These are phyloP conservation scores for Nanorana parkeri DNA, from an alignment of 2,113 vertebrate species.

Conservation along the genomic window DNA sequence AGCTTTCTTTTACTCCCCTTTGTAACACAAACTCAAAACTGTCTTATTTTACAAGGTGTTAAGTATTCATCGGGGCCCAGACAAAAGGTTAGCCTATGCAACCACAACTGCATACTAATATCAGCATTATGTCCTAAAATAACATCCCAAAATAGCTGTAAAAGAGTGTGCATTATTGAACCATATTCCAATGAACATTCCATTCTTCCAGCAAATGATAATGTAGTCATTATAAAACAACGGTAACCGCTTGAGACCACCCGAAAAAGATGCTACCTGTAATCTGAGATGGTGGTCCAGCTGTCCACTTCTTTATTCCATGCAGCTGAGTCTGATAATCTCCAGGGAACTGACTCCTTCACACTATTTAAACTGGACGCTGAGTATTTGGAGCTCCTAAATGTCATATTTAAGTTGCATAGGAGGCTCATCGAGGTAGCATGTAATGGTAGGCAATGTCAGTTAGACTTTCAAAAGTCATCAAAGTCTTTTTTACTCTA, in stretches of 20 bases:
- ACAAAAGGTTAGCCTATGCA: slow-evolving; percentile 33
- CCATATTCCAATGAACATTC: slow-evolving; percentile 45
- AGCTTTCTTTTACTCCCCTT: neutral
- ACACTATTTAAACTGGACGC: slow-evolving; percentile 3
- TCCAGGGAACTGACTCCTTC: slow-evolving; percentile 7
- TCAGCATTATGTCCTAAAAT: slow-evolving; percentile 34
- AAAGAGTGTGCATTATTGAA: slow-evolving; percentile 17
- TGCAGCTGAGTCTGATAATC: neutral
- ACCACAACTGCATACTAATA: slow-evolving; percentile 25
- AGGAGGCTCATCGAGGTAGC: neutral
- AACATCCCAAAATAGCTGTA: slow-evolving; percentile 5
- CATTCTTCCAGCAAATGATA: slow-evolving; percentile 33
- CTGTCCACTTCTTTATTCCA: slow-evolving; percentile 27
- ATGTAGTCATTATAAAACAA: slow-evolving; percentile 45
- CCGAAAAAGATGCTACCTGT: slow-evolving; percentile 41
- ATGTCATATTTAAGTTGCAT: neutral
- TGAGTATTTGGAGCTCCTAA: neutral
- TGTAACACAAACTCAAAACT: slow-evolving; percentile 15
- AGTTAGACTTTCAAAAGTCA: neutral
- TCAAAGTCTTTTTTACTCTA: no score
- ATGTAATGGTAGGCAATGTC: neutral
- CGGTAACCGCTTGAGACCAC: neutral
- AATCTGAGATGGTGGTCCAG: slow-evolving; percentile 48
- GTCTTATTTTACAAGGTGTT: slow-evolving; percentile 37
- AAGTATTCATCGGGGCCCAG: slow-evolving; percentile 38